Conservation (phyloP, 2,797 vertebrate genomes). For the Otolemur crassicaudatus region DNA sequence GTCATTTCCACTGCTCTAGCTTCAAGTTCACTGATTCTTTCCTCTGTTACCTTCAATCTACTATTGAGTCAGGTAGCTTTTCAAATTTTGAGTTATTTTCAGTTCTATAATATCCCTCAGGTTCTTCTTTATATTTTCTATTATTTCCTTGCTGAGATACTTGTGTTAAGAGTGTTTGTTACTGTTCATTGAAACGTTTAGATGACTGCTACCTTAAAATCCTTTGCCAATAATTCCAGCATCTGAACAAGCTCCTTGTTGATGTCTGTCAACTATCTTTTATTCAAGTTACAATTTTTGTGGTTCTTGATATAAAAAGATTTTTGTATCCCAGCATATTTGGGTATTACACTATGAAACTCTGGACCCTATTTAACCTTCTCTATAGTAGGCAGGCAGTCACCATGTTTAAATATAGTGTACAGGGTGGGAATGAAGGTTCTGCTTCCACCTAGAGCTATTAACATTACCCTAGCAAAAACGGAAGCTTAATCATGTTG, state of each 20-base stretch:
- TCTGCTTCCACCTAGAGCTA: neutral
- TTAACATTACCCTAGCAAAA: constrained; percentile 15
- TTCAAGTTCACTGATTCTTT: constrained; percentile 3
- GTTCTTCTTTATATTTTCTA: constrained; percentile 11
- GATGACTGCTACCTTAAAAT: constrained; percentile 6
- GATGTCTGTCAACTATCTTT: neutral
- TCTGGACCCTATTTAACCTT: neutral
- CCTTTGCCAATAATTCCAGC: neutral
- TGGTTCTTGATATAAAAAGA: neutral
- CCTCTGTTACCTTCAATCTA: neutral
- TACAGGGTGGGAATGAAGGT: neutral
- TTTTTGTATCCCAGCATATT: neutral
- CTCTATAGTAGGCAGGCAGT: neutral
- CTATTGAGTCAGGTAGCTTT: neutral
- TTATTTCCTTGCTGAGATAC: neutral
- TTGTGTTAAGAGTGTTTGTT: constrained; percentile 31
- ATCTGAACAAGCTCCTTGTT: neutral
- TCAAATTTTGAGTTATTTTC: neutral
- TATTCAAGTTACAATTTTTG: constrained; percentile 10
- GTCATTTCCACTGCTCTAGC: neutral
- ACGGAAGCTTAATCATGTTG: neutral
- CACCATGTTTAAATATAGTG: neutral
- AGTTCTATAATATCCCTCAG: neutral
- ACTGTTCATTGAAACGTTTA: constrained; percentile 1
- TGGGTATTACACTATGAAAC: neutral